Percentiles rank a stretch among this genome's conserved stretches.
These are phyloP conservation scores for Sebastes reedi DNA, from an alignment of 2,797 vertebrate species.

Conservation along the genomic window DNA sequence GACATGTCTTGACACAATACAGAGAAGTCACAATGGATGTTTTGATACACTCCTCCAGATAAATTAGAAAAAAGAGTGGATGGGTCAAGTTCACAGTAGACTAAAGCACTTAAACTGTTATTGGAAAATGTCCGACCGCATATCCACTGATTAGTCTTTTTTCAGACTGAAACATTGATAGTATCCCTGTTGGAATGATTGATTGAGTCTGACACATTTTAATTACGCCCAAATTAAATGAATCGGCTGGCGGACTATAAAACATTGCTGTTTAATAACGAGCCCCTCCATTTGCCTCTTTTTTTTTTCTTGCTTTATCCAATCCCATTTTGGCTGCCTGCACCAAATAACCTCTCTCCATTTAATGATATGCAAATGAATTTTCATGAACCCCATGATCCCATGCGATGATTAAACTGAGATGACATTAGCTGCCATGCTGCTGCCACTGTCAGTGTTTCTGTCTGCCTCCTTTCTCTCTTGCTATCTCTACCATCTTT, in stretches of 20 bases:
- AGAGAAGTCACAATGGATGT: constrained; percentile 39
- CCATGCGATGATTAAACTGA: constrained; percentile 82
- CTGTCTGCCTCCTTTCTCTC: constrained; percentile 70
- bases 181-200: constrained; percentile 78
- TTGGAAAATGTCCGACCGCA: constrained; percentile 68
- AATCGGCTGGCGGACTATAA: constrained; percentile 82
- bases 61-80: constrained; percentile 36
- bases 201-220: constrained; percentile 84
- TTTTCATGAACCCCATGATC: constrained; percentile 85
- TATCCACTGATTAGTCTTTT: constrained; percentile 74
- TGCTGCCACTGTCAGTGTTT: constrained; percentile 76
- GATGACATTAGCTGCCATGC: constrained; percentile 82
- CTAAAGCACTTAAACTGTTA: constrained; percentile 69
- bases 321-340: constrained; percentile 78
- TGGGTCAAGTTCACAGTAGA: constrained; percentile 61
- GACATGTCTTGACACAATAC: constrained; percentile 41
- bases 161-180: constrained; percentile 79
- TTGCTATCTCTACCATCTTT: constrained; percentile 70
- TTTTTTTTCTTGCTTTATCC: constrained; percentile 67
- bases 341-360: constrained; percentile 81
- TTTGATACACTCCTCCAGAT: constrained; percentile 54
- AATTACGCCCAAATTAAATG: constrained; percentile 84
- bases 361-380: constrained; percentile 86
- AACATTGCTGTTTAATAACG: constrained; percentile 84
- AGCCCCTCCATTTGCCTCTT: constrained; percentile 68